Conservation (phyloP, 2,797 vertebrate genomes). For the Enteromius thamalakanensis region DNA sequence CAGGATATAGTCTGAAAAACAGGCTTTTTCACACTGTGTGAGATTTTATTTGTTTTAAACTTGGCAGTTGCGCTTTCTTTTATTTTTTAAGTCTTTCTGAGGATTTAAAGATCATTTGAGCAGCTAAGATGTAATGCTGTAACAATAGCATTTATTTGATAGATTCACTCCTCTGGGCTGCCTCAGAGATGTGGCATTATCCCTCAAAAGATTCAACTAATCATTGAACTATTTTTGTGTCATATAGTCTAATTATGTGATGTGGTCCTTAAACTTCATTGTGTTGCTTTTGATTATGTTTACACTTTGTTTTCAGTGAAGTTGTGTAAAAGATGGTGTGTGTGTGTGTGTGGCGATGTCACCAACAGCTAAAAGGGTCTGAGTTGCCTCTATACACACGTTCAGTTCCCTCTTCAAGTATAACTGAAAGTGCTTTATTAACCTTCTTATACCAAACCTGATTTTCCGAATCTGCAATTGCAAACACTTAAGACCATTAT, state of each 20-base stretch:
- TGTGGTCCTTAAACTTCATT: conserved; percentile 14
- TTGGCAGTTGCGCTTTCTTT: not conserved
- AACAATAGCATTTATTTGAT: conserved; percentile 4
- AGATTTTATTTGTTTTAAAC: not conserved
- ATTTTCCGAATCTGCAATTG: conserved; percentile 4
- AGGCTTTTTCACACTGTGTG: not conserved
- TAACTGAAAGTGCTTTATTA: conserved; percentile 41
- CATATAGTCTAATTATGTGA: not conserved
- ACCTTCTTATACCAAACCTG: conserved; percentile 28
- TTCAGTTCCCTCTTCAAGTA: not conserved
- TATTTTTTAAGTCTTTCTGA: not conserved
- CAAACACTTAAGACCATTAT: conserved; percentile 7
- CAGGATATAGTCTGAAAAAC: not conserved
- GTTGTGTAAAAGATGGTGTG: not conserved
- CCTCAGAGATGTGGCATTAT: conserved; percentile 15
- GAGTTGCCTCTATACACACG: not conserved
- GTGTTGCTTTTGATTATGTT: conserved; percentile 23
- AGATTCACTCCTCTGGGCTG: conserved; percentile 6
- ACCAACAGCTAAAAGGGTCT: not conserved
- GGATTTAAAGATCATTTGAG: not conserved
- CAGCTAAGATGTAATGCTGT: conserved; percentile 5
- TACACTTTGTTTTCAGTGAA: not conserved
- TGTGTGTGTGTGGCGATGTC: not conserved
- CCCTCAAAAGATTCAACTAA: not conserved
- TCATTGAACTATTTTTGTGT: not conserved